Evolutionary conservation across 2,797 vertebrate genomes (phyloP).

Genomic region (Megalops cyprinoides): DNA sequence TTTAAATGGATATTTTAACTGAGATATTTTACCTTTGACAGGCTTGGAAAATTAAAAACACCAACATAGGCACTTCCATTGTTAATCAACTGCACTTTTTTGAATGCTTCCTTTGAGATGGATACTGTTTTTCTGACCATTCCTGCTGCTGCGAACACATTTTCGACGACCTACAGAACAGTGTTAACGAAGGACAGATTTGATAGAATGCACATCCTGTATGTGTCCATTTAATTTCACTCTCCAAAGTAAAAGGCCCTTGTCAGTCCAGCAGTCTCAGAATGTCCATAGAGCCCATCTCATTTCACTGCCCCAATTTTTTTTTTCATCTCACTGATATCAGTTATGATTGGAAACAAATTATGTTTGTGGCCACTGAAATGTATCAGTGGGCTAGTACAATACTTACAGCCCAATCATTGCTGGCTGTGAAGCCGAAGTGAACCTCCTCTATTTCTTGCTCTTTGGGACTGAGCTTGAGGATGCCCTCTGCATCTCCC

Average conservation of each 20-base stretch:
- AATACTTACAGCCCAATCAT: constrained; percentile 31
- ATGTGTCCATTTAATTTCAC: too few relatives aligned
- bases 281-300: too few relatives aligned
- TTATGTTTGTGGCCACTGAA: too few relatives aligned
- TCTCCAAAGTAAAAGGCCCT: too few relatives aligned
- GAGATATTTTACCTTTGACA: constrained; percentile 32
- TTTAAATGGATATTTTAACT: too few relatives aligned
- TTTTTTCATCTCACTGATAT: too few relatives aligned
- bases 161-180: neutral
- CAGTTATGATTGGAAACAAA: too few relatives aligned
- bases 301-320: too few relatives aligned
- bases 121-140: neutral
- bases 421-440: neutral
- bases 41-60: constrained; percentile 41
- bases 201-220: neutral
- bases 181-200: neutral
- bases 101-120: constrained; percentile 44
- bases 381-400: too few relatives aligned
- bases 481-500: constrained; percentile 38
- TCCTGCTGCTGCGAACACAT: fast-evolving
- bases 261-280: too few relatives aligned
- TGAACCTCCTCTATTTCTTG: neutral
- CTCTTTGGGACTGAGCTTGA: constrained; percentile 19
- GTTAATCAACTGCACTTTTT: neutral
- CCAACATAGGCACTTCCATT: constrained; percentile 33